Conservation (phyloP, 2,888 invertebrate species). For the Rotaria magnacalcarata region DNA sequence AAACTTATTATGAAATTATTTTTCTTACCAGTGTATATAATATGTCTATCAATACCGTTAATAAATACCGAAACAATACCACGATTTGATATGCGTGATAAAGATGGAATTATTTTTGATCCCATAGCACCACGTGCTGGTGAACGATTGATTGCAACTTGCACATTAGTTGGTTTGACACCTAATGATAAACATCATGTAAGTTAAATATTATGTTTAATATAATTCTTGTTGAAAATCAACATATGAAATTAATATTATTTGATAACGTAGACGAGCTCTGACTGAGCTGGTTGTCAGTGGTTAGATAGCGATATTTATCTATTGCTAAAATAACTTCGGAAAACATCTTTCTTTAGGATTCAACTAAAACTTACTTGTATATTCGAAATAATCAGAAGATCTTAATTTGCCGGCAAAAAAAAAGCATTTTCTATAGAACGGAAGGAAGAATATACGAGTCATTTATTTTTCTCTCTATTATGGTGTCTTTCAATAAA, state of each 20-base stretch:
- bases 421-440: too few relatives aligned
- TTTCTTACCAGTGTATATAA: neutral
- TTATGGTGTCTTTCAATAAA: too few relatives aligned
- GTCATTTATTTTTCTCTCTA: too few relatives aligned
- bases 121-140: constrained; percentile 39
- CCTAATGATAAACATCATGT: neutral
- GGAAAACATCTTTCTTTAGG: too few relatives aligned
- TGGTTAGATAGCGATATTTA: too few relatives aligned
- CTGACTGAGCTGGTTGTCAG: too few relatives aligned
- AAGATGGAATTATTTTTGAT: constrained; percentile 45
- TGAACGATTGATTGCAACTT: constrained; percentile 3
- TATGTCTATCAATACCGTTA: neutral
- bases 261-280: too few relatives aligned
- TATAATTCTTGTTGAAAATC: neutral
- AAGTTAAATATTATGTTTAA: neutral
- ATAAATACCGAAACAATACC: constrained; percentile 40
- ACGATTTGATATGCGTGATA: constrained; percentile 45
- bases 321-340: too few relatives aligned
- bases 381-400: too few relatives aligned
- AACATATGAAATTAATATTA: neutral
- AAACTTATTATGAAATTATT: neutral
- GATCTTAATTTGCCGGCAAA: too few relatives aligned
- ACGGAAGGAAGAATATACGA: too few relatives aligned
- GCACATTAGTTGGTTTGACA: constrained; percentile 37
- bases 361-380: too few relatives aligned